Base-by-base conservation (phyloP, 2,888 invertebrate genomes). In the Aporophyla nigra region DNA sequence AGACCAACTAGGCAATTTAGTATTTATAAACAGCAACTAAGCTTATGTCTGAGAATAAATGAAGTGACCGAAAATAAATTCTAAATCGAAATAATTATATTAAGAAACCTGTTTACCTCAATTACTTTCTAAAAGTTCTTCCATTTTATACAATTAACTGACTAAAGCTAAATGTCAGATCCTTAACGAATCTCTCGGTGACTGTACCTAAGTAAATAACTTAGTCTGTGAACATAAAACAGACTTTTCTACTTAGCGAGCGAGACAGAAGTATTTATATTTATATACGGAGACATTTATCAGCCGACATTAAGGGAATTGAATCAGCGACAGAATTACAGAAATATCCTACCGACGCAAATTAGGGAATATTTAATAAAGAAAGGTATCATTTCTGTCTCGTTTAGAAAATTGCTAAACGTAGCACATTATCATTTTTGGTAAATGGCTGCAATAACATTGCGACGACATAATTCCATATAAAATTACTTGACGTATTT, bases 311-410 rank as follows among this genome's bases (percentile, higher is more conserved):
- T 63, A 80, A 76, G 53, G 46, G n/a, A 87, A 86, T 80, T 75
- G 68, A 73, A 87, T 85, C 65, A 51, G 24, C n/a, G 19, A 19
- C 33, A 67, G 58, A 67, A 73, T 54, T 46, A 49, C 67, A 71
- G 51, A 75, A 82, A 73, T 74, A 79, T 54, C 71, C 33, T 59
- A 27, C 49, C 51, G 19, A 19, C 1, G 14, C 10, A 76, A 83
- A 78, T 79, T 74, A 76, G 69, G 68, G 66, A 69, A 73, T 54
- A 85, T 76, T 71, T 67, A 81, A 83, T 87, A 83, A 87, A 76
- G 56, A 59, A 53, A 51, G 49, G 59, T 74, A 74, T 68, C 61
- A 67, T 79, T 76, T 16, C 56, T 19, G 16, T 12, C 21, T n/a
- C 59, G 71, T 61, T 78, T n/a, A 71, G 40, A 49, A 76, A 77